Conservation (phyloP, 1,140 invertebrate genomes). For the Andrena cerasifolii region DNA sequence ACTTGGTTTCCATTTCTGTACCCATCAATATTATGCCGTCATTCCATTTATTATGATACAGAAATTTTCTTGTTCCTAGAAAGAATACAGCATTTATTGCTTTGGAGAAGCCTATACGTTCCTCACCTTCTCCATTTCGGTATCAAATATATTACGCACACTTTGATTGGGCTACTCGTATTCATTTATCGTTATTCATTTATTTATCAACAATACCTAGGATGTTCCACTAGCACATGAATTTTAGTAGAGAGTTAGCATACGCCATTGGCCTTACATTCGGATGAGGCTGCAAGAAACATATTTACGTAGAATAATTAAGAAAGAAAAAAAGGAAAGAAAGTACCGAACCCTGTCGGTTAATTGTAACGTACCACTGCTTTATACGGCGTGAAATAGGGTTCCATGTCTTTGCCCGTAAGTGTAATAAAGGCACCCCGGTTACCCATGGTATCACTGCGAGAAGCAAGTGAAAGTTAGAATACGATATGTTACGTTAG, state of each 20-base stretch:
- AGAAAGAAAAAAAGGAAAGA: slow-evolving; percentile 4
- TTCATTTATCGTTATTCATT: slow-evolving; percentile 70
- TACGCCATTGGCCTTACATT: slow-evolving; percentile 98
- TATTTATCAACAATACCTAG: slow-evolving; percentile 62
- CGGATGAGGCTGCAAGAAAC: slow-evolving; percentile 92
- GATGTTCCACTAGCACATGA: slow-evolving; percentile 83
- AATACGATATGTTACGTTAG: slow-evolving; percentile 4
- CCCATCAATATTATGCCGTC: slow-evolving; percentile 64
- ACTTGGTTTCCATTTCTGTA: slow-evolving; percentile 59
- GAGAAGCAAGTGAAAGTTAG: slow-evolving; percentile 70
- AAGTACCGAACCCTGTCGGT: slow-evolving; percentile 10
- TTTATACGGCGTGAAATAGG: slow-evolving; percentile 95
- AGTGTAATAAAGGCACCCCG: slow-evolving; percentile 98
- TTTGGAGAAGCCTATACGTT: slow-evolving; percentile 65
- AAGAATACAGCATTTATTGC: slow-evolving; percentile 68
- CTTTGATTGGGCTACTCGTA: slow-evolving; percentile 77
- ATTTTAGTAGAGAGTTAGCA: slow-evolving; percentile 89
- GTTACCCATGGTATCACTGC: slow-evolving; percentile 99
- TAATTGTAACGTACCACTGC: slow-evolving; percentile 90
- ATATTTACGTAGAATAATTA: neutral
- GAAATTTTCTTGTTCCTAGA: slow-evolving; percentile 60
- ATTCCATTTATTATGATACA: slow-evolving; percentile 63
- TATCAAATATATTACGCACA: slow-evolving; percentile 76
- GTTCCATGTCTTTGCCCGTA: slow-evolving; percentile 94
- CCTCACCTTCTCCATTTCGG: slow-evolving; percentile 66